Conservation (phyloP, 2,888 invertebrate species). For the Blera fallax region DNA sequence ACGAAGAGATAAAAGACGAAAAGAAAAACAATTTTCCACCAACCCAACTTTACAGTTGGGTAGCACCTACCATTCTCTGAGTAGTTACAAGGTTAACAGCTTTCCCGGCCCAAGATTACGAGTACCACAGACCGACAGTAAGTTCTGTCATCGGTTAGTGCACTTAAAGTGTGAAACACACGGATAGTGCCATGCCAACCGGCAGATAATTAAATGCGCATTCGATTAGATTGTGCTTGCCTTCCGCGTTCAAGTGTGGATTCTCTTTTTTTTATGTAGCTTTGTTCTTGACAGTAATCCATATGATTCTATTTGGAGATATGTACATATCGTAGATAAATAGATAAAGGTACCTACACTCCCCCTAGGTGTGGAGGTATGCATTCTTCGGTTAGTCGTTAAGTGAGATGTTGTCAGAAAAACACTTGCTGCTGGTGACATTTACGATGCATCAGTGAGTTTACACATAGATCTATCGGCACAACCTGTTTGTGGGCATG, state of each 20-base stretch:
- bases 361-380: slow-evolving; percentile 1
- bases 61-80: slow-evolving; percentile 11
- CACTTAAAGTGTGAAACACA: slow-evolving; percentile 44
- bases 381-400: slow-evolving; percentile 16
- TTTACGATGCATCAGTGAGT: background rate
- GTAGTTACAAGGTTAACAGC: slow-evolving; percentile 62
- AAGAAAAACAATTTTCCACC: no score
- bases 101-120: slow-evolving; percentile 24
- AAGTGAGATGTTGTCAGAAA: slow-evolving; percentile 50
- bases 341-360: background rate
- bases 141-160: slow-evolving; percentile 48
- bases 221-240: slow-evolving; percentile 44
- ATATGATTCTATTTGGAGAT: slow-evolving; percentile 4
- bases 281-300: slow-evolving; percentile 26
- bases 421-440: background rate
- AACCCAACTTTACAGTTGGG: slow-evolving; percentile 21
- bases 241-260: slow-evolving; percentile 44
- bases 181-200: background rate
- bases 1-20: background rate
- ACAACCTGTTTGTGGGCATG: background rate
- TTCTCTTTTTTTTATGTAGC: slow-evolving; percentile 3
- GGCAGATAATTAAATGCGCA: slow-evolving; percentile 30
- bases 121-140: slow-evolving; percentile 1
- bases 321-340: background rate
- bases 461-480: background rate